phyloP scores from a whole-genome alignment of 2,113 vertebrate species.

The Melierax canorus region DNA sequence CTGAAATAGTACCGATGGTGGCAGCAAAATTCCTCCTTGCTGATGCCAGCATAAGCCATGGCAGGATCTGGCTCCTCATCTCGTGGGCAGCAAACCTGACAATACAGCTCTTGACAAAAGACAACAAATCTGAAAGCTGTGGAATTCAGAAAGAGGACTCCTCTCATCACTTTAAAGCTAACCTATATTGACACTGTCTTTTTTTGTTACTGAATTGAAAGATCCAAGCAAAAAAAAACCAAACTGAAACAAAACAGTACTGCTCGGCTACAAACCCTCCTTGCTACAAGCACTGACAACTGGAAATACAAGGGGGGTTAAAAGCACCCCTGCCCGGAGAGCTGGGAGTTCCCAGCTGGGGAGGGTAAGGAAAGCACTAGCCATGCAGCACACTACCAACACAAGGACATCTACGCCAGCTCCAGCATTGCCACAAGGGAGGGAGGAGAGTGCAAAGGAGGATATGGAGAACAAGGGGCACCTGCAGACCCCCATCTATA shows the following conservation, averaged over 20 bases:
- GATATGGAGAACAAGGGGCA: not conserved
- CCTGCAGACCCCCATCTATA: rapidly evolving
- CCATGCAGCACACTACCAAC: not conserved
- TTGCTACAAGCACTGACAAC: not conserved
- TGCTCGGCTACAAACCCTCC: not conserved
- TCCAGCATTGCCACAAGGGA: not conserved
- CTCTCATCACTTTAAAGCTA: not conserved
- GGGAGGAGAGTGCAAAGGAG: not conserved
- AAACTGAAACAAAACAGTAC: not conserved
- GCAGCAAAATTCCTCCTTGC: not conserved
- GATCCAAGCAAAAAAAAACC: not conserved
- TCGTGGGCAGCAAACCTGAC: not conserved
- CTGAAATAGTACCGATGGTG: not conserved
- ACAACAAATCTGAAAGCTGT: not conserved
- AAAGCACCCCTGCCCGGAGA: not conserved
- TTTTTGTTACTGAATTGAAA: not conserved
- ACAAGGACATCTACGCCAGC: not conserved
- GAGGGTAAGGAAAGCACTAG: not conserved
- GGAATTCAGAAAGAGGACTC: not conserved
- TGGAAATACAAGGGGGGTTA: not conserved
- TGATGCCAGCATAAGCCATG: not conserved
- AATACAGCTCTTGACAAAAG: not conserved
- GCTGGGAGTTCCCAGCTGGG: not conserved
- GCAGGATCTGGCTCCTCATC: not conserved
- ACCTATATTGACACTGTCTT: not conserved